Evolutionary conservation across 2,888 invertebrate species (phyloP).

Genomic region (Orthosia gracilis): DNA sequence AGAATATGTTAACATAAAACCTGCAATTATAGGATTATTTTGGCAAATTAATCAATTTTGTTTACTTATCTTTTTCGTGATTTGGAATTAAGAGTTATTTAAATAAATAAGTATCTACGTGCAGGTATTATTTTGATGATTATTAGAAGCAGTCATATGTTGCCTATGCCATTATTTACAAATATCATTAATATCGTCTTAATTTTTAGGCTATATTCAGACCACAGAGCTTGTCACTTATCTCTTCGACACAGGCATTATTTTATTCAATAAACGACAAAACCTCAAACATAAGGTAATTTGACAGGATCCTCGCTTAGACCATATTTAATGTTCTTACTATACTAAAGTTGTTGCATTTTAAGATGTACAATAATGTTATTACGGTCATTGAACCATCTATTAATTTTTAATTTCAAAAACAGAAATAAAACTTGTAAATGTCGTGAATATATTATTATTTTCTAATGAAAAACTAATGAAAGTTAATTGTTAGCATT

Average conservation of each 20-base stretch:
- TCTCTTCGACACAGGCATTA: neutral
- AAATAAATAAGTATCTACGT: neutral
- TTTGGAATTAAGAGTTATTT: too few species aligned
- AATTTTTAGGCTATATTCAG: conserved; percentile 1
- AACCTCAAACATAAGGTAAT: neutral
- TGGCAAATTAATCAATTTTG: neutral
- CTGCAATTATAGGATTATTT: neutral
- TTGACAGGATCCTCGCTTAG: neutral
- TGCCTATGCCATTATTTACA: conserved; percentile 6
- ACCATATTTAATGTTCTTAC: too few species aligned
- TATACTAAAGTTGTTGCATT: too few species aligned
- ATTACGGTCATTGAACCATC: too few species aligned
- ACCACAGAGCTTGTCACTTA: conserved; percentile 8
- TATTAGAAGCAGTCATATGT: neutral
- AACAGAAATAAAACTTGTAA: too few species aligned
- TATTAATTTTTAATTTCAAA: too few species aligned
- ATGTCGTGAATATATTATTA: too few species aligned
- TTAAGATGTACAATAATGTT: too few species aligned
- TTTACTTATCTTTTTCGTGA: neutral
- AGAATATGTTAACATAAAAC: neutral
- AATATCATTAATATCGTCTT: neutral
- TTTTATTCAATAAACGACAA: neutral
- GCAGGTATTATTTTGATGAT: too few species aligned
- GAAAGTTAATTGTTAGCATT: too few species aligned
- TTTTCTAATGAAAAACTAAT: too few species aligned